Conservation (phyloP, 2,113 vertebrate species). For the Neoarius graeffei region DNA sequence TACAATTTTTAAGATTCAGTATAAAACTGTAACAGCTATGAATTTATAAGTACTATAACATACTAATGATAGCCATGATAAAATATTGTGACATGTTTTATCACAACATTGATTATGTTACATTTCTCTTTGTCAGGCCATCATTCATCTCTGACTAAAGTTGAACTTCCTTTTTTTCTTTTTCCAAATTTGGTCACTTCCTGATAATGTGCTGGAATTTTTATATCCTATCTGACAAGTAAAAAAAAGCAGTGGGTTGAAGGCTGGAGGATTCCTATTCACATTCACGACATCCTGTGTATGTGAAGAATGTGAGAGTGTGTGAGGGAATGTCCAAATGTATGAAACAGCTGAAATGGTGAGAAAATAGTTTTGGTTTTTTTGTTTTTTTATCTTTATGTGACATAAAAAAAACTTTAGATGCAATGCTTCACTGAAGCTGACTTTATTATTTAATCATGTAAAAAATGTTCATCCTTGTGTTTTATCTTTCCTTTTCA, state of each 20-base stretch:
- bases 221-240: slow-evolving; percentile 36
- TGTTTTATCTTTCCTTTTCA: neutral
- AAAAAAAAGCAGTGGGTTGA: slow-evolving; percentile 38
- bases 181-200: neutral
- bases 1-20: neutral
- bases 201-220: neutral
- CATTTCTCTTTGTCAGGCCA: neutral
- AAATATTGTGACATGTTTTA: neutral
- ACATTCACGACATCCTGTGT: slow-evolving; percentile 49
- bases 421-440: neutral
- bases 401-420: neutral
- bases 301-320: slow-evolving; percentile 34
- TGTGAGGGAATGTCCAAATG: slow-evolving; percentile 4
- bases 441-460: slow-evolving; percentile 11
- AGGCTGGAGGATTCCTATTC: slow-evolving; percentile 22
- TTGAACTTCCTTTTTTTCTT: neutral
- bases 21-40: neutral
- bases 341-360: slow-evolving; percentile 16
- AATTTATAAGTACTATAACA: neutral
- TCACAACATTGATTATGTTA: neutral
- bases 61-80: neutral
- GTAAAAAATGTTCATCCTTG: neutral
- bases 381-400: neutral
- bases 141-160: neutral
- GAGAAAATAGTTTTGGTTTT: neutral